phyloP scores from a whole-genome alignment of 2,797 vertebrate genomes.

The Intellagama lesueurii region DNA sequence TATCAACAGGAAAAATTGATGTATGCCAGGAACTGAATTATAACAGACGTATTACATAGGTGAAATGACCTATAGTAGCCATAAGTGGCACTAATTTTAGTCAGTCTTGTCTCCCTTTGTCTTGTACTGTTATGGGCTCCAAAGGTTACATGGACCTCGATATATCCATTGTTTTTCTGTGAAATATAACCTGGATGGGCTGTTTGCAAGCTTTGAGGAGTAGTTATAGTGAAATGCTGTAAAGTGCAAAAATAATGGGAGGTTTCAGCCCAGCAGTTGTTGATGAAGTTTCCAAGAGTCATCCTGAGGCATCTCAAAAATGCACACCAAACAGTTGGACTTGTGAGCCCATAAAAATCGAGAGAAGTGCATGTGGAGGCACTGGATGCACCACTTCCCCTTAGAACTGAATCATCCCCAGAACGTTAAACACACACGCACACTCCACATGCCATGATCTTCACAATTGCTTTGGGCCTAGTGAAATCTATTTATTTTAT shows the following conservation, averaged over 20 bases:
- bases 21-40: background rate
- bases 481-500: background rate
- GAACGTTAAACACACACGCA: background rate
- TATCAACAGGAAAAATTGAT: background rate
- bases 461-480: background rate
- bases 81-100: background rate
- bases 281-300: background rate
- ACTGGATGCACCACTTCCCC: too few species aligned
- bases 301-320: background rate
- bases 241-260: too few species aligned
- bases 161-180: background rate
- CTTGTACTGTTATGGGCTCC: too few species aligned
- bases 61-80: background rate
- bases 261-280: background rate
- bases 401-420: too few species aligned
- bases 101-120: background rate
- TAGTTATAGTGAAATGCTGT: background rate
- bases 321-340: background rate
- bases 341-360: background rate
- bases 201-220: background rate
- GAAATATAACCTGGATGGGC: too few species aligned
- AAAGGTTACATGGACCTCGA: background rate
- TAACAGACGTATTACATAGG: too few species aligned
- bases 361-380: background rate
- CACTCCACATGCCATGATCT: background rate